Conservation (phyloP, 2,888 invertebrate species). For the Cordilura impudica region DNA sequence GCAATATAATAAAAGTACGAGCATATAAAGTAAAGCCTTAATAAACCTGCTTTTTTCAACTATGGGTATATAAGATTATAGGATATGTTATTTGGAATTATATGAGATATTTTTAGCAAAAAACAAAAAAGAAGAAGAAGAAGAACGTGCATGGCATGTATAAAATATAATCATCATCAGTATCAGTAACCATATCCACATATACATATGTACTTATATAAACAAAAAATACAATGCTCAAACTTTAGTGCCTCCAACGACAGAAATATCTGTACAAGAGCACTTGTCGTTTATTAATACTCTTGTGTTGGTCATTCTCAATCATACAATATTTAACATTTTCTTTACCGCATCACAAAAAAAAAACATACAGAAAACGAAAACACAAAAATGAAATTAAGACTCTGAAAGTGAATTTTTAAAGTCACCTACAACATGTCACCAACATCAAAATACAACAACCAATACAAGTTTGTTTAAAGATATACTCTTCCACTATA, state of each 20-base stretch:
- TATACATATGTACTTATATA: no score
- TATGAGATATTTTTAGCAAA: not conserved
- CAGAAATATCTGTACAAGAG: slow-evolving; percentile 1
- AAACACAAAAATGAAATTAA: slow-evolving; percentile 1
- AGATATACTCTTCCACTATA: not conserved
- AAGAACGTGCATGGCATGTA: slow-evolving; percentile 51
- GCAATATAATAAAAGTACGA: not conserved
- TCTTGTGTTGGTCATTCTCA: slow-evolving; percentile 50
- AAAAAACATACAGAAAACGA: not conserved
- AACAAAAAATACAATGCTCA: slow-evolving; percentile 18
- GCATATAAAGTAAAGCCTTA: slow-evolving; percentile 37
- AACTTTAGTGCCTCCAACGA: slow-evolving; percentile 18
- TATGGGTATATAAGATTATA: not conserved
- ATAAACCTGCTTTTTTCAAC: slow-evolving; percentile 26
- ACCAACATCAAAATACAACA: slow-evolving; percentile 19
- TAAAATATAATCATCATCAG: slow-evolving; percentile 38
- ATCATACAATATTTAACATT: slow-evolving; percentile 46
- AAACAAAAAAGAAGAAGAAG: slow-evolving; percentile 5
- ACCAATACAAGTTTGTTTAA: not conserved
- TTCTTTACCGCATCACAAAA: slow-evolving; percentile 25
- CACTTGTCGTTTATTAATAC: slow-evolving; percentile 49
- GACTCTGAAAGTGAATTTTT: slow-evolving; percentile 9
- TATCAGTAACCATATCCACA: slow-evolving; percentile 27
- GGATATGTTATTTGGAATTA: slow-evolving; percentile 11
- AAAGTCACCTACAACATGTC: slow-evolving; percentile 44